phyloP scores from a whole-genome alignment of 2,113 vertebrate species.

The Sylvia atricapilla region DNA sequence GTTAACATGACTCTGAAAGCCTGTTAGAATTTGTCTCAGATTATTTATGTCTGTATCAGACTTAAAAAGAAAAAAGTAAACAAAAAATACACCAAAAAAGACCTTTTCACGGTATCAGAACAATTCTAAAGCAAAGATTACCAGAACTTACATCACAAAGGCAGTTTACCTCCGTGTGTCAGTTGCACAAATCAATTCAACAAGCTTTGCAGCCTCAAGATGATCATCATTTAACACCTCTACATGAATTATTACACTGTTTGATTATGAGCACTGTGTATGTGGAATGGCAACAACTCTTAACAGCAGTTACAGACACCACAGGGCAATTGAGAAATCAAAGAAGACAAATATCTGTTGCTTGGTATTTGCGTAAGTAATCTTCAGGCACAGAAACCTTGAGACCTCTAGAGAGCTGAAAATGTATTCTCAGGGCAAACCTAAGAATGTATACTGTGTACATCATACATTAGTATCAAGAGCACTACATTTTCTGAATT shows the following conservation, averaged over 20 bases:
- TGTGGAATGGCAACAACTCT: background rate
- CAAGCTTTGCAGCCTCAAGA: background rate
- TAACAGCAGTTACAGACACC: background rate
- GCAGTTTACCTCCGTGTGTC: background rate
- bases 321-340: background rate
- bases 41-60: background rate
- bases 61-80: rapidly evolving
- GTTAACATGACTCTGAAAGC: background rate
- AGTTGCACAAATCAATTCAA: background rate
- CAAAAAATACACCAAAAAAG: background rate
- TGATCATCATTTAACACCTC: background rate
- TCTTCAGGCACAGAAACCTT: background rate
- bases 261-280: background rate
- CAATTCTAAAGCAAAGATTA: background rate
- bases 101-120: background rate
- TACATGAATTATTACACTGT: background rate
- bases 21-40: background rate
- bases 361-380: background rate
- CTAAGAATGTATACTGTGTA: background rate
- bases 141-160: background rate
- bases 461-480: background rate
- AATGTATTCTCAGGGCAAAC: background rate
- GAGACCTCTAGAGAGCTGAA: background rate
- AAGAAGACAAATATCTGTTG: background rate
- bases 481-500: background rate